Base-by-base conservation (phyloP, 1,140 invertebrate genomes). In the Calycopis cecrops region DNA sequence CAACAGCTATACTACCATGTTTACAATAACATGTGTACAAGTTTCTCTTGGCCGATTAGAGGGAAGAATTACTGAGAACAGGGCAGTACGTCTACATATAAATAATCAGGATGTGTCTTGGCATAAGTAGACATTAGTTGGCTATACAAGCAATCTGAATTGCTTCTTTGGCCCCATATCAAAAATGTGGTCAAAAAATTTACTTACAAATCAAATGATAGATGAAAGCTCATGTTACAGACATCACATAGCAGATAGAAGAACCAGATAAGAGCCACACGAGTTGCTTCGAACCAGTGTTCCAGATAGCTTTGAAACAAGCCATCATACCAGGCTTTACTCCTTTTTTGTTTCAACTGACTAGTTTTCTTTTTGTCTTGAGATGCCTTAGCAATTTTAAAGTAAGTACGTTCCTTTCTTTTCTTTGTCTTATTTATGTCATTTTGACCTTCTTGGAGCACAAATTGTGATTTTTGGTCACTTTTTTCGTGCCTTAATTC, bases 161-260 rank as follows among this genome's bases (percentile, higher is more conserved):
- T 28, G 21, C 21, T 3, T 28, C 2, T 28, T 28, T 3, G 21
- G 6, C 21, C 21, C 21, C 6, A 3, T 28, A 28, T 28, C 6
- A 28, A 28, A 28, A 28, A 28, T 3, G 21, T 28, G 21, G 2
- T 28, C 21, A 28, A 47, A 47, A 16, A 42, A 28, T 55, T 55
- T 49, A 92, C 92, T 92, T 88, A 94, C 93, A 93, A 86, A 69
- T 95, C 93, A 75, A 92, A 90, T 18, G 92, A 89, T 57, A 95
- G 89, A 82, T 94, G 93, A 38, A 91, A 88, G 69, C 93, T 94
- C 88, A 95, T 92, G 48, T 91, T 91, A 52, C 92, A 90, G 58
- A 95, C 93, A 77, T 95, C 94, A 55, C 91, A 94, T 7, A 96
- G 90, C 51, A 96, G 79, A 85, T 94, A 91, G 44, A 94, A 82